A percentile compares a stretch with the other conserved stretches of the same genome.
These are phyloP conservation scores for Liposcelis brunnea DNA, from an alignment of 2,888 invertebrate genomes.

Conservation along the genomic window DNA sequence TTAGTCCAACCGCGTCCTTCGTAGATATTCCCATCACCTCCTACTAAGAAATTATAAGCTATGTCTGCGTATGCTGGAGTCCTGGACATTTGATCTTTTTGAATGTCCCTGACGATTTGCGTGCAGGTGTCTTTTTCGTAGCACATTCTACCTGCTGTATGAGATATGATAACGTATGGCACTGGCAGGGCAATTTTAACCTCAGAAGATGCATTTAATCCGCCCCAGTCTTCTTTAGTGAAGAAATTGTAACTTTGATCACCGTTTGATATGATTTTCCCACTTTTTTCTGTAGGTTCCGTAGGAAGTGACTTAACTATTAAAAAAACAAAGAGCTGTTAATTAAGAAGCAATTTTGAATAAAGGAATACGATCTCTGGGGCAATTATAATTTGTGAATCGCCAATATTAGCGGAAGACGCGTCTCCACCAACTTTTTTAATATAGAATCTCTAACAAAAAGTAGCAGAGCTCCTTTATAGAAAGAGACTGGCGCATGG, in stretches of 20 bases:
- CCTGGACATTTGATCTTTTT: neutral
- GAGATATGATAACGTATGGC: conserved; percentile 5
- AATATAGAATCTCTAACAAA: no score
- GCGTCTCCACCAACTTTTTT: no score
- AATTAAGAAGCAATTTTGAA: no score
- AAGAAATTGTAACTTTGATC: conserved; percentile 1
- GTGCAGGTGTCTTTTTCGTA: conserved; percentile 1
- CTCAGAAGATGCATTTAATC: neutral
- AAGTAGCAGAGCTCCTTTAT: no score
- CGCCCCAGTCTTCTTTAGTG: neutral
- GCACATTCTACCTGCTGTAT: conserved; percentile 1
- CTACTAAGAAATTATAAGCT: neutral
- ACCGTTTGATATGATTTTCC: neutral
- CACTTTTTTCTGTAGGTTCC: no score
- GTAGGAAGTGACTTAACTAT: no score
- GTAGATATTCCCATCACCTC: conserved; percentile 6
- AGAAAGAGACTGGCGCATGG: no score
- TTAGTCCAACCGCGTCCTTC: conserved; percentile 1
- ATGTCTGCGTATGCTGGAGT: conserved; percentile 3
- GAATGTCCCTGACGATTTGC: neutral
- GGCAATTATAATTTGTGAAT: no score
- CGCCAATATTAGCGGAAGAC: no score
- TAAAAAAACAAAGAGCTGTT: no score
- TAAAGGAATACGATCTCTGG: no score
- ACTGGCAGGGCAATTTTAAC: neutral